These are phyloP conservation scores for Helicorthomorpha holstii DNA, from an alignment of 1,140 invertebrate genomes.

Conservation along the genomic window DNA sequence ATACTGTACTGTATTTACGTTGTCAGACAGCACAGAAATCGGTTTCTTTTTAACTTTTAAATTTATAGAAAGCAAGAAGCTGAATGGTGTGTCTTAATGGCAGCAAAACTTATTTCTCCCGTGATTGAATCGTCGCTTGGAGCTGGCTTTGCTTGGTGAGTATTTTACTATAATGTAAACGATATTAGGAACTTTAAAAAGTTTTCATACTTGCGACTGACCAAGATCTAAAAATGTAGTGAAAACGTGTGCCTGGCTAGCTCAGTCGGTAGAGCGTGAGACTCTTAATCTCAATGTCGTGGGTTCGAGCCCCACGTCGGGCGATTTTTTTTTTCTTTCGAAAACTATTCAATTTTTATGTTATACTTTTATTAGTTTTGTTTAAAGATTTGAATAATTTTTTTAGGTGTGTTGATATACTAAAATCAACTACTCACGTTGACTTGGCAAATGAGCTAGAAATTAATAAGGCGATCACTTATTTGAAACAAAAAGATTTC, in stretches of 20 bases:
- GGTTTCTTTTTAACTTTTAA: neutral
- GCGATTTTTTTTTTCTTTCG: no score
- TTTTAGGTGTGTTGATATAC: slow-evolving; percentile 42
- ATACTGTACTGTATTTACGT: no score
- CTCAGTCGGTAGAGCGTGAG: no score
- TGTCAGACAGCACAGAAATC: no score
- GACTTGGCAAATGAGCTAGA: slow-evolving; percentile 71
- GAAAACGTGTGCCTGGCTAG: no score
- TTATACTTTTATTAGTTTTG: no score
- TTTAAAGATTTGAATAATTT: neutral
- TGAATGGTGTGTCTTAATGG: slow-evolving; percentile 68
- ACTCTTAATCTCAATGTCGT: no score
- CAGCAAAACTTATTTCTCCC: slow-evolving; percentile 81
- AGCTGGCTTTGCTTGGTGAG: slow-evolving; percentile 43
- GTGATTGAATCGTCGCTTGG: slow-evolving; percentile 62
- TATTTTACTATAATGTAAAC: slow-evolving; percentile 1
- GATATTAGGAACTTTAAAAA: slow-evolving; percentile 1
- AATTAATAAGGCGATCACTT: slow-evolving; percentile 84
- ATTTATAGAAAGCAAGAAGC: slow-evolving; percentile 43
- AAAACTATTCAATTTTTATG: no score
- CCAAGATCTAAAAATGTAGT: no score
- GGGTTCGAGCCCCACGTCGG: no score
- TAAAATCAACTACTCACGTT: slow-evolving; percentile 58
- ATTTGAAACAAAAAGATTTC: slow-evolving; percentile 67
- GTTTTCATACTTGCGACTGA: slow-evolving; percentile 13